Base-by-base conservation (phyloP, 2,888 invertebrate species). In the Pegoplata infirma region DNA sequence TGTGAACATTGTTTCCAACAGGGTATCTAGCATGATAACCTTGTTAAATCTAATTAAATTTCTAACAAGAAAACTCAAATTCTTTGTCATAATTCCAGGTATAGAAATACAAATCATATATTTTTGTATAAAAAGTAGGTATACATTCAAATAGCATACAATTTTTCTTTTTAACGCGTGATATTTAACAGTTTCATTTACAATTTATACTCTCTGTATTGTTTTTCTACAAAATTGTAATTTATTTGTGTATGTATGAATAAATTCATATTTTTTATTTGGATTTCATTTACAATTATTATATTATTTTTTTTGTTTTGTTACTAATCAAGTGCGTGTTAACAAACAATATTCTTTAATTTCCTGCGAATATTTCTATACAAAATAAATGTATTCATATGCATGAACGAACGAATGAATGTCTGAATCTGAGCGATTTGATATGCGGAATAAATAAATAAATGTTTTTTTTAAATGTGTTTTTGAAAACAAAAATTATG, bases 281-380 rank as follows among this genome's bases (percentile, higher is more conserved):
- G 2, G 21, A 5, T 63, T 63, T 23, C 32, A 12, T 44, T 51
- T 16, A 46, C 32, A 53, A 61, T 67, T 69, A 66, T 74, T 75
- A 69, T 69, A 63, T 76, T 69, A n/a, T n/a, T n/a, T n/a, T n/a
- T n/a, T n/a, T n/a, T n/a, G n/a, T n/a, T 58, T 56, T 76, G 17
- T 53, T 61, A 47, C 61, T 55, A 67, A 67, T 71, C 61, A 75
- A 75, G 49, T 72, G 79, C 79, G 79, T 79, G 79, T 63, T 71
- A 71, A 58, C 61, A 25, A 56, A 75, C 75, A 71, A 75, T 79
- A 79, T 79, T 71, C 61, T 75, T 75, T 75, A 75, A 75, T 79
- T 79, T 79, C 69, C 74, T 79, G 49, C 71, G 19, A 61, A 51
- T 46, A 55, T 28, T 67, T 55, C 44, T 28, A 51, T 6, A n/a